Conservation (phyloP, 2,797 vertebrate species). For the Rhodeus uyekii region DNA sequence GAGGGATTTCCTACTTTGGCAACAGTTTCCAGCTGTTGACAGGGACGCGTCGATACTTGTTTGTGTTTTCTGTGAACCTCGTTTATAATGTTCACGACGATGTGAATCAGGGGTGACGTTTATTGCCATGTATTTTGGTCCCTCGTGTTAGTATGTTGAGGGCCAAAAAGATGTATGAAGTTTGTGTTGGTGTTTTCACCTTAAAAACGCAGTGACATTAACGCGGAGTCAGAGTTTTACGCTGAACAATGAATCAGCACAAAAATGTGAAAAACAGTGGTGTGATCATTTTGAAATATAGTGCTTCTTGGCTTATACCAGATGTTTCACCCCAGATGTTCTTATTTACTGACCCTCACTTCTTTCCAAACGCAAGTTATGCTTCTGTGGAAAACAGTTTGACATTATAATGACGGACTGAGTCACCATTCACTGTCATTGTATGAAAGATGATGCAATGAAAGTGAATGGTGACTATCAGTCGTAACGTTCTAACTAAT, state of each 20-base stretch:
- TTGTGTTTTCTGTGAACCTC: neutral
- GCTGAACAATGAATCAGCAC: neutral
- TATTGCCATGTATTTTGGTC: neutral
- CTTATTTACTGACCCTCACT: too few species aligned
- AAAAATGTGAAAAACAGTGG: neutral
- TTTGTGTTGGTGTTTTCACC: neutral
- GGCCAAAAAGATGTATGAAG: neutral
- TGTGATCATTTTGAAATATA: neutral
- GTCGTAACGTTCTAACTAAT: neutral
- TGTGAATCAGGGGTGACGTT: neutral
- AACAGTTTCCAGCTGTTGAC: slow-evolving; percentile 1
- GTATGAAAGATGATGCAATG: neutral
- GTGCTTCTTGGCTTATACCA: neutral
- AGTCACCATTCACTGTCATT: neutral
- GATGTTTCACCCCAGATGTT: neutral
- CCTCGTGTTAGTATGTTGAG: neutral
- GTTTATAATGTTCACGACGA: neutral
- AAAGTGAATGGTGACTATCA: neutral
- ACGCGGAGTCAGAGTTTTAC: neutral
- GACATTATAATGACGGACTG: neutral
- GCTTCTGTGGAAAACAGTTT: neutral
- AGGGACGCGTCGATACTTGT: slow-evolving; percentile 6
- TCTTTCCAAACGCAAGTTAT: neutral
- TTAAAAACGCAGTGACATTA: neutral
- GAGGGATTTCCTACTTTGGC: neutral